phyloP scores from a whole-genome alignment of 2,888 invertebrate genomes.

The Dascillus cervinus region DNA sequence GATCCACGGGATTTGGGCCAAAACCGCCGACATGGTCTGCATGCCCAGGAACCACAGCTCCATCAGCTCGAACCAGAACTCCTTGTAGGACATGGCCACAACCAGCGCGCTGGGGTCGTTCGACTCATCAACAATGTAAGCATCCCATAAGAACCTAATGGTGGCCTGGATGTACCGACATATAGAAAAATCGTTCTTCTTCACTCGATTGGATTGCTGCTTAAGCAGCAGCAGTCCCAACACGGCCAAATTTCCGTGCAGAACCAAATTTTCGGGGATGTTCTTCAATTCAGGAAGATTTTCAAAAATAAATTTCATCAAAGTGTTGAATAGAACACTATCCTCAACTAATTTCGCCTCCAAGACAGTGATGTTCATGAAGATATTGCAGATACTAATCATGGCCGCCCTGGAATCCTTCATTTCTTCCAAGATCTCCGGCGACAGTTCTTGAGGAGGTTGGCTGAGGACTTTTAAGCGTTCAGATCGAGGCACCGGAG shows the following conservation, averaged over 20 bases:
- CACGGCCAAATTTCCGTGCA: constrained; percentile 79
- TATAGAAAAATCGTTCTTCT: constrained; percentile 82
- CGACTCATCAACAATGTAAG: constrained; percentile 82
- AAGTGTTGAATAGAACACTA: constrained; percentile 65
- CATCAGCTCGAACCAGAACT: constrained; percentile 81
- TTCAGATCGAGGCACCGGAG: constrained; percentile 73
- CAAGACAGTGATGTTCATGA: constrained; percentile 86
- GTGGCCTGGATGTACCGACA: constrained; percentile 84
- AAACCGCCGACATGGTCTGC: constrained; percentile 81
- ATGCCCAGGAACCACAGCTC: constrained; percentile 92
- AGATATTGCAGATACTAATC: constrained; percentile 82
- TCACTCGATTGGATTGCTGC: constrained; percentile 73
- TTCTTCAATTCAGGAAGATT: constrained; percentile 79
- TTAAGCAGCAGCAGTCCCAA: constrained; percentile 75
- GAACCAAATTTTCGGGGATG: constrained; percentile 72
- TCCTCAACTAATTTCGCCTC: constrained; percentile 78
- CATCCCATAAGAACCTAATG: constrained; percentile 88
- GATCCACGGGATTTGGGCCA: constrained; percentile 79
- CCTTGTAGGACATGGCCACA: constrained; percentile 78
- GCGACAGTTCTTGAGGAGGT: constrained; percentile 68
- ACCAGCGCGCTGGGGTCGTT: constrained; percentile 76
- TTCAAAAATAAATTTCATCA: constrained; percentile 79
- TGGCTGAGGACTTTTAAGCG: constrained; percentile 66
- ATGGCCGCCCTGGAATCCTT: constrained; percentile 77
- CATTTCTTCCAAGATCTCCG: constrained; percentile 71